Evolutionary conservation across 1,140 invertebrate species (phyloP).

Genomic region (Camponotus floridanus): DNA sequence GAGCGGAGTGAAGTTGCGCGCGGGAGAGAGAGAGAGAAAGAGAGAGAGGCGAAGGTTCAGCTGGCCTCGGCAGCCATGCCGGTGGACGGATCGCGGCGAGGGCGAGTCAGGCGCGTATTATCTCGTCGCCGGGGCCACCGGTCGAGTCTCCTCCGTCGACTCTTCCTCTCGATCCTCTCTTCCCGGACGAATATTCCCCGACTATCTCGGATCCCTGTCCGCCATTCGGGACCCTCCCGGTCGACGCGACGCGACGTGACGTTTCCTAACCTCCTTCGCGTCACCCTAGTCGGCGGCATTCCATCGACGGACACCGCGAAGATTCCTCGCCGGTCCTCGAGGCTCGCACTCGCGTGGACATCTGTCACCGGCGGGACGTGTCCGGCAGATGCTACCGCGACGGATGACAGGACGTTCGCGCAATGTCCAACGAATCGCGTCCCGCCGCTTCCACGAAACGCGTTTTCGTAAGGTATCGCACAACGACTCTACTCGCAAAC

Average conservation of each 20-base stretch:
- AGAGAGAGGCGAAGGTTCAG: slow-evolving; percentile 76
- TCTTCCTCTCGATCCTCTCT: background rate
- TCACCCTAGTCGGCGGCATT: slow-evolving; percentile 7
- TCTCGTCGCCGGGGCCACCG: slow-evolving; percentile 45
- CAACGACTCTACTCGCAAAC: background rate
- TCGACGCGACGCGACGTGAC: no score
- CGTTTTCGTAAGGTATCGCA: background rate
- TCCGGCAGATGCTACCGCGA: background rate
- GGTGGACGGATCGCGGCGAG: slow-evolving; percentile 76
- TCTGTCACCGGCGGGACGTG: slow-evolving; percentile 7
- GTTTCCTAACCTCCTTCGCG: slow-evolving; percentile 48
- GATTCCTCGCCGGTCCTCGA: no score
- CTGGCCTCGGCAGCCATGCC: slow-evolving; percentile 84
- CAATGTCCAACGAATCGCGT: background rate
- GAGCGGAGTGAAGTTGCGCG: slow-evolving; percentile 9
- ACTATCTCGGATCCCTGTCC: background rate
- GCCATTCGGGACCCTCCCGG: background rate
- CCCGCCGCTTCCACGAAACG: background rate
- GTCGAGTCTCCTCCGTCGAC: slow-evolving; percentile 16
- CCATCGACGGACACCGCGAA: background rate
- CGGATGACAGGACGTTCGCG: background rate
- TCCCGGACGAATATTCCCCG: background rate
- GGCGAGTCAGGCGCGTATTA: slow-evolving; percentile 78
- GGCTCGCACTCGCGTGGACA: no score
- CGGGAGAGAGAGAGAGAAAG: slow-evolving; percentile 36